Conservation (phyloP, 2,888 invertebrate species). For the Drosophila emarginata region DNA sequence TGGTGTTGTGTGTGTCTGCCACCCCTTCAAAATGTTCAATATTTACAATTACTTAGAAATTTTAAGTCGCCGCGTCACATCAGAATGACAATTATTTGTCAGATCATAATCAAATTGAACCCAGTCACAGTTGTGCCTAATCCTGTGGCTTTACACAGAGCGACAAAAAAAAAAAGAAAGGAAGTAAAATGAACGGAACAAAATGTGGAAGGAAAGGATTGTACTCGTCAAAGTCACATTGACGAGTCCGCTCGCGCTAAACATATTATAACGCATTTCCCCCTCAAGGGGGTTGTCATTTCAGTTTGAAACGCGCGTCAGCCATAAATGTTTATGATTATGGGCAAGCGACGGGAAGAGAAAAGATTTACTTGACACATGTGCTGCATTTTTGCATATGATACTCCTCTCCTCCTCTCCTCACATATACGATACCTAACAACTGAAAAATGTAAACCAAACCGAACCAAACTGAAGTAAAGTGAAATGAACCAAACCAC, state of each 20-base stretch:
- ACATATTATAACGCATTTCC: not conserved
- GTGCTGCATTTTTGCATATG: slow-evolving; percentile 73
- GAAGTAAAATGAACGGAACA: slow-evolving; percentile 14
- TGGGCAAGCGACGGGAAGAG: slow-evolving; percentile 63
- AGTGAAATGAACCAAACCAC: slow-evolving; percentile 35
- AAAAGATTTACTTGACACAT: slow-evolving; percentile 76
- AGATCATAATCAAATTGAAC: slow-evolving; percentile 78
- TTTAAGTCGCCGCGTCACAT: slow-evolving; percentile 73
- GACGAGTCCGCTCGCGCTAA: slow-evolving; percentile 40
- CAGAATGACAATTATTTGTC: slow-evolving; percentile 78
- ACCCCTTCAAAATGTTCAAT: slow-evolving; percentile 63
- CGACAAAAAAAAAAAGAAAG: no score
- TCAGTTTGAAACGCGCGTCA: slow-evolving; percentile 53
- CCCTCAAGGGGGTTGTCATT: slow-evolving; percentile 25
- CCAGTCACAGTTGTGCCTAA: slow-evolving; percentile 72
- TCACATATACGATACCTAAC: slow-evolving; percentile 39
- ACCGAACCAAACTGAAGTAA: no score
- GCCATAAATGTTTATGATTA: slow-evolving; percentile 83
- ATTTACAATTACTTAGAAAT: slow-evolving; percentile 76
- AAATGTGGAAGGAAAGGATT: slow-evolving; percentile 65
- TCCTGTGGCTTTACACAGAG: slow-evolving; percentile 71
- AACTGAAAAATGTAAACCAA: not conserved
- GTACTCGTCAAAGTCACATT: slow-evolving; percentile 74
- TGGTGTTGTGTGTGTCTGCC: slow-evolving; percentile 5
- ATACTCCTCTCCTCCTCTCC: no score